These are phyloP conservation scores for Cebidichthys violaceus DNA, from an alignment of 2,113 vertebrate genomes.

Conservation along the genomic window DNA sequence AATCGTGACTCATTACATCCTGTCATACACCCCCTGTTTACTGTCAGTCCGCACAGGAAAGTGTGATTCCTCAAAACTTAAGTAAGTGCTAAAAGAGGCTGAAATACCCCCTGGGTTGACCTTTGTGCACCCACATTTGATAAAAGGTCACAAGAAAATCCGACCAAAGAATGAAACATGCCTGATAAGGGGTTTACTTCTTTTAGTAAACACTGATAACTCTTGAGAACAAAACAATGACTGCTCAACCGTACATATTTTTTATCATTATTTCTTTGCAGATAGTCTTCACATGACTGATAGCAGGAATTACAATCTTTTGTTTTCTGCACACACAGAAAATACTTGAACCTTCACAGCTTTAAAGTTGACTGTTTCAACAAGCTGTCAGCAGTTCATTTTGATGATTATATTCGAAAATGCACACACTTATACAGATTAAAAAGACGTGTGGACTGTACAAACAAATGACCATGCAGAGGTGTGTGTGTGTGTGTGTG, in stretches of 20 bases:
- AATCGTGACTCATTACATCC: conserved; percentile 46
- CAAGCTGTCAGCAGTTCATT: background rate
- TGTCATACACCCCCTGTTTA: conserved; percentile 20
- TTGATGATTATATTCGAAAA: background rate
- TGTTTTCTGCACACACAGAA: conserved; percentile 13
- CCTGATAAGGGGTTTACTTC: conserved; percentile 28
- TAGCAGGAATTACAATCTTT: background rate
- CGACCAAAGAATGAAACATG: conserved; percentile 5
- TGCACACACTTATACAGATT: background rate
- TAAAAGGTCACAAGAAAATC: conserved; percentile 5
- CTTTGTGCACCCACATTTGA: conserved; percentile 27
- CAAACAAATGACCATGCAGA: background rate
- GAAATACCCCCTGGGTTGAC: conserved; percentile 33
- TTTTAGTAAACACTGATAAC: conserved; percentile 31
- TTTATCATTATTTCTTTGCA: conserved; percentile 1
- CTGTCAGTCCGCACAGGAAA: conserved; percentile 1
- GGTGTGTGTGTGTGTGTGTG: background rate
- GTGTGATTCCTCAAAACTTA: background rate
- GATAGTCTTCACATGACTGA: conserved; percentile 15
- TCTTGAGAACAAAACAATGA: conserved; percentile 19
- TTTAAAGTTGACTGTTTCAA: conserved; percentile 5
- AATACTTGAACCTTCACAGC: conserved; percentile 7
- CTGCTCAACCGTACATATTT: background rate
- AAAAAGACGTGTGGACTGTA: background rate
- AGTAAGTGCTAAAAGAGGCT: conserved; percentile 13